Evolutionary conservation across 2,797 vertebrate genomes (phyloP).

Genomic region (Leptoclinus maculatus): DNA sequence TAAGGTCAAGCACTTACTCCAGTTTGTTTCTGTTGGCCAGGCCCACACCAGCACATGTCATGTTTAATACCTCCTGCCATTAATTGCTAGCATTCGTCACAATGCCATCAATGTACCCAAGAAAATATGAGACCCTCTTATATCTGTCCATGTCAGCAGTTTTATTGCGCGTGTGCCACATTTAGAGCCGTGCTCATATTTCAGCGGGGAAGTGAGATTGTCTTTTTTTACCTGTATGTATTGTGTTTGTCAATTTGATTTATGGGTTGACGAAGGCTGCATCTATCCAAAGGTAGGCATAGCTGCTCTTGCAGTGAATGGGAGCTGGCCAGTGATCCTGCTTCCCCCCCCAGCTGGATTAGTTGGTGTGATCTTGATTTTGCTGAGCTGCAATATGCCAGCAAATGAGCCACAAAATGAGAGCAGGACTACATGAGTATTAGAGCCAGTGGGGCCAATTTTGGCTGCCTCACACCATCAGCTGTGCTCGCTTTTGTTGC

Average conservation of each 20-base stretch:
- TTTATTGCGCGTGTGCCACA: conserved; percentile 14
- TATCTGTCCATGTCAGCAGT: conserved; percentile 56
- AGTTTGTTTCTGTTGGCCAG: background rate
- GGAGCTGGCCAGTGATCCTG: conserved; percentile 15
- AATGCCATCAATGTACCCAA: conserved; percentile 23
- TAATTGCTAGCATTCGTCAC: conserved; percentile 63
- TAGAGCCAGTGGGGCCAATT: conserved; percentile 43
- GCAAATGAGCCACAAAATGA: conserved; percentile 75
- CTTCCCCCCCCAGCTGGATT: conserved; percentile 36
- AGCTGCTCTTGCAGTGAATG: conserved; percentile 28
- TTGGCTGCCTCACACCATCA: conserved; percentile 34
- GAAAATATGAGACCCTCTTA: conserved; percentile 42
- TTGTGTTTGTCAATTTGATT: conserved; percentile 67
- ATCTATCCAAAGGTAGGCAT: conserved; percentile 20
- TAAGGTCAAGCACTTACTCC: conserved; percentile 70
- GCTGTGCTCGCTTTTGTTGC: conserved; percentile 18
- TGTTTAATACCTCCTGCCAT: conserved; percentile 54
- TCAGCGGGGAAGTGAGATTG: conserved; percentile 47
- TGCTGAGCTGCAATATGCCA: conserved; percentile 62
- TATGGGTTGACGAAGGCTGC: conserved; percentile 53
- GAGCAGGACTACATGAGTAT: conserved; percentile 49
- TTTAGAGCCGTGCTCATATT: conserved; percentile 54
- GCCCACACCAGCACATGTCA: conserved; percentile 37
- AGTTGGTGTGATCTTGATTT: conserved; percentile 51
- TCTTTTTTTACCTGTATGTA: conserved; percentile 52